phyloP scores from a whole-genome alignment of 1,140 invertebrate genomes.

The Riptortus pedestris region DNA sequence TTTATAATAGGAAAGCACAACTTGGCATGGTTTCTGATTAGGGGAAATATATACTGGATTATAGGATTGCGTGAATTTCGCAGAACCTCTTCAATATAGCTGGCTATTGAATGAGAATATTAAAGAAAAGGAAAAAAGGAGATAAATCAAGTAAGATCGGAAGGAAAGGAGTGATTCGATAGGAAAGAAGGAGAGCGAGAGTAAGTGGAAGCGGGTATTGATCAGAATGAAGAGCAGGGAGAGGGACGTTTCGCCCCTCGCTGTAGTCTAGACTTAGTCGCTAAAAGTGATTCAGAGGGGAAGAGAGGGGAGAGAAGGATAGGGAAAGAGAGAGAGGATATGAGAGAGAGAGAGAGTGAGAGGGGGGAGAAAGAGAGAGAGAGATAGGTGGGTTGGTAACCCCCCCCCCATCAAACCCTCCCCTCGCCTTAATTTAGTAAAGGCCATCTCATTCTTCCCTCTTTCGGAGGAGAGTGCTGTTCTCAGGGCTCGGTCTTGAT shows the following conservation, averaged over 20 bases:
- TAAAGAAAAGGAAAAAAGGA: too few species aligned
- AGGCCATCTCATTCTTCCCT: not conserved
- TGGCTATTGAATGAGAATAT: too few species aligned
- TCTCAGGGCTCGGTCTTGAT: not conserved
- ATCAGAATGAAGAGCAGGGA: not conserved
- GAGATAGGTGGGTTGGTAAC: not conserved
- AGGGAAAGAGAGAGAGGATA: not conserved
- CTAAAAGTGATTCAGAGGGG: conserved; percentile 9
- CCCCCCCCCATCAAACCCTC: too few species aligned
- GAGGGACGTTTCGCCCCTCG: not conserved
- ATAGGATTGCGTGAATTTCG: too few species aligned
- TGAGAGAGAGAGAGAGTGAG: not conserved
- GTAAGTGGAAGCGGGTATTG: not conserved
- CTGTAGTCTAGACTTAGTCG: not conserved
- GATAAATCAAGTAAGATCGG: not conserved
- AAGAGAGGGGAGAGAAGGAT: not conserved
- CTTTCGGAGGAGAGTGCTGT: too few species aligned
- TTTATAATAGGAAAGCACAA: too few species aligned
- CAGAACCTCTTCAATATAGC: too few species aligned
- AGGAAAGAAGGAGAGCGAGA: not conserved
- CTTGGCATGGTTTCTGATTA: too few species aligned
- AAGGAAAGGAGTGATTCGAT: not conserved
- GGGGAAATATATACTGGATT: too few species aligned
- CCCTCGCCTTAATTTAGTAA: not conserved
- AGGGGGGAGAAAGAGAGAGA: not conserved